Base-by-base conservation (phyloP, 2,888 invertebrate species). In the Pterostichus niger region DNA sequence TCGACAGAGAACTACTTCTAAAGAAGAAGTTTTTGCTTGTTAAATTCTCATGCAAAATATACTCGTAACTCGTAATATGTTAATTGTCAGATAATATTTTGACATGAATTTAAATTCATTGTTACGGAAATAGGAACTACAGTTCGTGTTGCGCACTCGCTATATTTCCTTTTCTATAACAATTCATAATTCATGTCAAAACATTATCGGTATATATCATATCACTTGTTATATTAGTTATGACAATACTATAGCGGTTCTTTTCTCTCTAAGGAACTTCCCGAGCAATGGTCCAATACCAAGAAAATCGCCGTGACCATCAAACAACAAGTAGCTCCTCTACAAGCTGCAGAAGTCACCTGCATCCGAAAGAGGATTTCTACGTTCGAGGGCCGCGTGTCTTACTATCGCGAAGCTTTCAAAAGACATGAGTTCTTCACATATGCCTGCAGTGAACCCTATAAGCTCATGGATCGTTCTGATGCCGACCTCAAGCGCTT, bases 251-350 rank as follows among this genome's bases (percentile, higher is more conserved):
- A n/a, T n/a, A n/a, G n/a, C n/a, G n/a, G n/a, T n/a, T n/a, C n/a
- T n/a, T n/a, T n/a, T n/a, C 9, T 10, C 0, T 71, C 88, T 24
- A 91, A 97, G 93, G 98, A 98, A 90, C 90, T 99, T 80, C 99
- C 99, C 10, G 98, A 98, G 88, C 97, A 98, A 89, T 99, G 99
- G 99, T 95, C 94, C 86, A 95, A 97, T 85, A 97, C 97, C 0
- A 98, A 98, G 89, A 98, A 98, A 90, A 93, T 98, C 83, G 97
- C 97, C 0, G 90, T 95, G 24, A 96, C 96, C 49, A 96, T 98
- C 3, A 98, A 98, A 88, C 98, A 98, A 89, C 96, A 97, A 90
- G 97, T 99, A 33, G 97, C 98, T 6, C 98, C 99, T 0, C 90
- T 99, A 52, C 98, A 98, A 91, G 98, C 98, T 40, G 94, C 95